These are phyloP conservation scores for Nyctibius bracteatus DNA, from an alignment of 2,113 vertebrate genomes.

Conservation along the genomic window DNA sequence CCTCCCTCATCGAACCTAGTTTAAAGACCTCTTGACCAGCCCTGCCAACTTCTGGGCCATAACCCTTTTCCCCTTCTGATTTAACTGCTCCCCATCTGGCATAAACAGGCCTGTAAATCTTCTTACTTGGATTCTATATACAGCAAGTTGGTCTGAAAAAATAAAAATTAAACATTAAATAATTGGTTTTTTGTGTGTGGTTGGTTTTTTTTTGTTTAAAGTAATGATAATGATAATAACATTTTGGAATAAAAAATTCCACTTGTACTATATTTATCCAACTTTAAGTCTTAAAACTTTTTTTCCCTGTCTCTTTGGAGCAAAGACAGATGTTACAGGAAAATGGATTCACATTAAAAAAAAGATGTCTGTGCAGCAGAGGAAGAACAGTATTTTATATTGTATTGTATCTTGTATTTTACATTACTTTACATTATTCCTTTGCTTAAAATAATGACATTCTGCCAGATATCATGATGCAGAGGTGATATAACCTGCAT, in stretches of 20 bases:
- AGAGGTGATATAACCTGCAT: neutral
- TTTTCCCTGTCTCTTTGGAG: neutral
- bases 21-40: no score
- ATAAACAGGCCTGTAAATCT: no score
- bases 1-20: no score
- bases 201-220: neutral
- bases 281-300: neutral
- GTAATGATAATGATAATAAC: neutral
- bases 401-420: neutral
- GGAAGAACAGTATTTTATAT: neutral
- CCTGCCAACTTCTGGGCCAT: no score
- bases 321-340: neutral
- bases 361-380: neutral
- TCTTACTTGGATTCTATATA: no score
- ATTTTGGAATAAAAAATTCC: neutral
- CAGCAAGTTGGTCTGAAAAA: neutral
- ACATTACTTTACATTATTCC: neutral
- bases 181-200: accelerated
- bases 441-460: constrained; percentile 1
- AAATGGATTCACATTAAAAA: neutral
- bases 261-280: neutral
- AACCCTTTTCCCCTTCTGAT: no score
- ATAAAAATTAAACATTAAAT: neutral
- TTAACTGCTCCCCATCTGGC: no score
- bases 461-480: neutral